phyloP scores from a whole-genome alignment of 1,140 invertebrate species.

The Dreissena polymorpha region DNA sequence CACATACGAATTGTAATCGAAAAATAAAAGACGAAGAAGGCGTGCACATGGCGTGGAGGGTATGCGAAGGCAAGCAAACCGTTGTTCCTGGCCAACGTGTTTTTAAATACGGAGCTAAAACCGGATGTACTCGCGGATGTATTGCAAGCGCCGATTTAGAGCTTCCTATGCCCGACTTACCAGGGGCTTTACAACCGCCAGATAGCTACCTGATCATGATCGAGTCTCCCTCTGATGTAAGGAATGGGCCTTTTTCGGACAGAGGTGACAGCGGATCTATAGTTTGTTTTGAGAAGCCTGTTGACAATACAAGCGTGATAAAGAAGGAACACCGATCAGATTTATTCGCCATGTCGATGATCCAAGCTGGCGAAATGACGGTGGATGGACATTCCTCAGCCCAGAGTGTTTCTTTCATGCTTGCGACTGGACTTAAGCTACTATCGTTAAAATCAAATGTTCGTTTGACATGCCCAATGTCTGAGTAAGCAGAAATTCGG shows the following conservation, averaged over 20 bases:
- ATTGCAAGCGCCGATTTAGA: conserved; percentile 1
- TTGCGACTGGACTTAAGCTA: too few species aligned
- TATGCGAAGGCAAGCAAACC: neutral
- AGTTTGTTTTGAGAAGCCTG: neutral
- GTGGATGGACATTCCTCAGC: neutral
- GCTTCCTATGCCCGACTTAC: neutral
- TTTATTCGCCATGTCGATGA: neutral
- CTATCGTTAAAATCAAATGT: too few species aligned
- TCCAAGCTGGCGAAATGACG: neutral
- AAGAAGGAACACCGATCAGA: neutral
- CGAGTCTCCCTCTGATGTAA: neutral
- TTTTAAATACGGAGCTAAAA: neutral
- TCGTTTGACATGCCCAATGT: too few species aligned
- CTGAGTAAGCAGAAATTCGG: too few species aligned
- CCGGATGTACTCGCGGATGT: neutral
- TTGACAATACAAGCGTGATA: neutral
- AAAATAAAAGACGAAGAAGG: conserved; percentile 2
- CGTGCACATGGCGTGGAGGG: neutral
- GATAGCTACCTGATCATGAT: neutral
- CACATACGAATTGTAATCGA: neutral
- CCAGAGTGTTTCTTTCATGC: too few species aligned
- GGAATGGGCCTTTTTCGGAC: neutral
- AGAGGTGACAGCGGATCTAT: neutral
- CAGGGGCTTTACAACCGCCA: neutral
- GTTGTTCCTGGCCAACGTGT: neutral